These are phyloP conservation scores for Philonicus albiceps DNA, from an alignment of 2,888 invertebrate genomes.

Conservation along the genomic window DNA sequence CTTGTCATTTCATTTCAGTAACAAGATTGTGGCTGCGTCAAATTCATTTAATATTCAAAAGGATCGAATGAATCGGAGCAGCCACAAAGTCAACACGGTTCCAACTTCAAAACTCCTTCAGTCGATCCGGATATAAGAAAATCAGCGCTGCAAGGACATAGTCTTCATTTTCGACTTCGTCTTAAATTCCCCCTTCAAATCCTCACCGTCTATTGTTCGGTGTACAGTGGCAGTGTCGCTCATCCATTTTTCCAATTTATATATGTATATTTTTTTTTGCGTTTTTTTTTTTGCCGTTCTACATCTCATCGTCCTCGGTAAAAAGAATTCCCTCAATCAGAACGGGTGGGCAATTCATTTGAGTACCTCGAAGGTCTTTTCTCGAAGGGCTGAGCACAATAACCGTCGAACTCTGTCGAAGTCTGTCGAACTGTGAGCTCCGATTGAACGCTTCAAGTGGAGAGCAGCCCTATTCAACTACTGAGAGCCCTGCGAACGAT, in stretches of 20 bases:
- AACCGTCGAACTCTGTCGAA: not conserved
- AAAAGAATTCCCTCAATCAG: not conserved
- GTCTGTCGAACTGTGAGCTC: not conserved
- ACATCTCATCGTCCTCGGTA: not conserved
- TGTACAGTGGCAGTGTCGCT: not conserved
- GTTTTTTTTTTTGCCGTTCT: not conserved
- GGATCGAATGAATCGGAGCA: not conserved
- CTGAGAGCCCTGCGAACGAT: not conserved
- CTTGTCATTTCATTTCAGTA: not conserved
- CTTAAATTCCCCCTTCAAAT: not conserved
- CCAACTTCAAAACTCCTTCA: not conserved
- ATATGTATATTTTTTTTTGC: not conserved
- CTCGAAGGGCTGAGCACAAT: not conserved
- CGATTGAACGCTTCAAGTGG: not conserved
- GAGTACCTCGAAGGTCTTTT: not conserved
- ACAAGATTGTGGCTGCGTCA: not conserved
- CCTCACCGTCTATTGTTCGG: not conserved
- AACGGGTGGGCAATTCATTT: not conserved
- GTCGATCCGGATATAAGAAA: not conserved
- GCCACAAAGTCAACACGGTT: not conserved
- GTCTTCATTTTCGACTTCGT: not conserved
- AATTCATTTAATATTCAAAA: not conserved
- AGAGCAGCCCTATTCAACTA: not conserved
- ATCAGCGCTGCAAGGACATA: not conserved
- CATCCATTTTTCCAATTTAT: not conserved